Evolutionary conservation across 2,113 vertebrate species (phyloP).

Genomic region (Myotis davidii): DNA sequence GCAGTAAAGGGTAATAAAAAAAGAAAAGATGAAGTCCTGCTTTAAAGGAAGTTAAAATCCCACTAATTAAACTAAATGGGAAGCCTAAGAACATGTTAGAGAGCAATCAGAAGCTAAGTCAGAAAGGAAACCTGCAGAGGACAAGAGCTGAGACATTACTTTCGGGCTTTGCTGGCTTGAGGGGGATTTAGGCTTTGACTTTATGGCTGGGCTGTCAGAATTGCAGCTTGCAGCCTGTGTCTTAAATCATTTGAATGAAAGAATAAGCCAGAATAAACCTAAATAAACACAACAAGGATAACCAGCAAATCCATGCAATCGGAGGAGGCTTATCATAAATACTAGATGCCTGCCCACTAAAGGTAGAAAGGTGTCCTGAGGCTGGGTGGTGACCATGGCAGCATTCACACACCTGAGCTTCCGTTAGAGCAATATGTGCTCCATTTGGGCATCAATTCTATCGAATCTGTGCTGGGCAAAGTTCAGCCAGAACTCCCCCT

Average conservation of each 20-base stretch:
- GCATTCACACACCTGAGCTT: neutral
- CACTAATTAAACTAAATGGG: neutral
- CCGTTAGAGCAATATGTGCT: neutral
- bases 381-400: neutral
- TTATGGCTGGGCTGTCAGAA: too few species aligned
- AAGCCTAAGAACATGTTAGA: neutral
- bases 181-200: too few species aligned
- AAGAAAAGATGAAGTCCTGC: neutral
- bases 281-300: constrained; percentile 34
- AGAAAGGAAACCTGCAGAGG: neutral
- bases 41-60: neutral
- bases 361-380: neutral
- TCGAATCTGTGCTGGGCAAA: neutral
- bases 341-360: neutral
- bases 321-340: constrained; percentile 41
- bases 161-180: too few species aligned
- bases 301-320: constrained; percentile 35
- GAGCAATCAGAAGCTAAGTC: neutral
- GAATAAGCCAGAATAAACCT: constrained; percentile 39
- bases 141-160: too few species aligned
- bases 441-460: neutral
- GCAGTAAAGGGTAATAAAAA: neutral
- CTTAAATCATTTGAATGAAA: too few species aligned
- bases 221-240: too few species aligned
- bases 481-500: neutral